Base-by-base conservation (phyloP, 1,140 invertebrate species). In the Lithobius niger region DNA sequence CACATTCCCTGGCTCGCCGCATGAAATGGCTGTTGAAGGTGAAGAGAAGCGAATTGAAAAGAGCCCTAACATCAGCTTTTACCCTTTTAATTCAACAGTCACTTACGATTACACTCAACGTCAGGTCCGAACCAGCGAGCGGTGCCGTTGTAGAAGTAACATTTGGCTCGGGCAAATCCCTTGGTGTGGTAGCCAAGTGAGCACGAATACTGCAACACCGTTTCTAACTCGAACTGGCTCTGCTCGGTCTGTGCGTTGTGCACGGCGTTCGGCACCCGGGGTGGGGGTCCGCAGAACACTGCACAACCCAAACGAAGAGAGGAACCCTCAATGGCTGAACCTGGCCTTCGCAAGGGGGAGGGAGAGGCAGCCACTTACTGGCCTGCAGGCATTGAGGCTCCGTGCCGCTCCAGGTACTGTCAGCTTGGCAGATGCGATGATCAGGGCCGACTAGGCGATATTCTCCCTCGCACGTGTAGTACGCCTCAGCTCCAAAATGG, bases 71-170 rank as follows among this genome's bases (percentile, higher is more conserved):
- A 10, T 36, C 10, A 19, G 6, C 45, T 18, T 48, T 10, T 48
- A 10, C 45, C 45, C 13, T 48, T 48, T 24, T 48, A n/a, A n/a
- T n/a, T n/a, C n/a, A n/a, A n/a, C n/a, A n/a, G n/a, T 42, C 59
- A 80, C 79, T 85, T 73, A 85, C 93, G 88, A 77, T 92, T 85
- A 64, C 95, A 98, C 31, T 83, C 82, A 53, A 98, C 86, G 64
- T 96, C 89, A 0, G 94, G 94, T 16, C 93, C 93, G 64, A 88
- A 93, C 87, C 87, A 90, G 56, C 84, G 83, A 2, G 86, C 86
- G 1, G 79, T 75, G 0, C 83, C 83, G 63, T 93, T 86, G 61
- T 90, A 88, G 56, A 87, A 81, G 42, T 95, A 73, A 69, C 95
- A 98, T 71, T 94, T 94, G 40, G 92, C 88, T 48, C 80, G 75